Evolutionary conservation across 2,888 invertebrate species (phyloP).

Genomic region (Crocallis elinguaria): DNA sequence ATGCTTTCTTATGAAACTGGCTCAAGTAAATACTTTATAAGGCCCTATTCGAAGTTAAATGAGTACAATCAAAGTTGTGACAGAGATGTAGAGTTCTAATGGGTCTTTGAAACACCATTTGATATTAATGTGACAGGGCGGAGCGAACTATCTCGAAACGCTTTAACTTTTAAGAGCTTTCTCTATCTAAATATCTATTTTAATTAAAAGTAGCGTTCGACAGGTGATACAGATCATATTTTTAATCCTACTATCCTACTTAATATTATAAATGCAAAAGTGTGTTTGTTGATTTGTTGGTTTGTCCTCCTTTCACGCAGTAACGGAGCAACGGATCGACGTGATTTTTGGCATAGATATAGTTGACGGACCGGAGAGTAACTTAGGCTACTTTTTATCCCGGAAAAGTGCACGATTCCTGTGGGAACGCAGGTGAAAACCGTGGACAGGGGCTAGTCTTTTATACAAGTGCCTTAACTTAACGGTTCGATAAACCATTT

Average conservation of each 20-base stretch:
- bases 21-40: constrained; percentile 50
- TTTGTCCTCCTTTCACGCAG: too few species aligned
- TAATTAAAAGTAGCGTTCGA: not conserved
- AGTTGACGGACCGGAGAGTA: too few species aligned
- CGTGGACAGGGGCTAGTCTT: too few species aligned
- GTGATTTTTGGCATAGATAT: too few species aligned
- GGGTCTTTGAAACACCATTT: constrained; percentile 62
- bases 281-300: too few species aligned
- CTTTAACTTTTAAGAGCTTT: constrained; percentile 17
- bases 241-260: not conserved
- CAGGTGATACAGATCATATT: not conserved
- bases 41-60: constrained; percentile 57
- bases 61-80: constrained; percentile 68
- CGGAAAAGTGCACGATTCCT: too few species aligned
- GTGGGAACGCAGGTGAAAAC: too few species aligned
- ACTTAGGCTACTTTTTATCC: too few species aligned
- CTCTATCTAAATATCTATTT: constrained; percentile 9
- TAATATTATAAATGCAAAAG: too few species aligned
- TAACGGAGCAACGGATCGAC: too few species aligned
- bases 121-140: constrained; percentile 56
- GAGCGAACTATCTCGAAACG: constrained; percentile 44
- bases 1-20: constrained; percentile 6
- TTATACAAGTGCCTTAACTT: too few species aligned
- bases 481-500: too few species aligned
- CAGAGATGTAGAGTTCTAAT: constrained; percentile 52